Evolutionary conservation across 2,888 invertebrate species (phyloP).

Genomic region (Lithophane leautieri): DNA sequence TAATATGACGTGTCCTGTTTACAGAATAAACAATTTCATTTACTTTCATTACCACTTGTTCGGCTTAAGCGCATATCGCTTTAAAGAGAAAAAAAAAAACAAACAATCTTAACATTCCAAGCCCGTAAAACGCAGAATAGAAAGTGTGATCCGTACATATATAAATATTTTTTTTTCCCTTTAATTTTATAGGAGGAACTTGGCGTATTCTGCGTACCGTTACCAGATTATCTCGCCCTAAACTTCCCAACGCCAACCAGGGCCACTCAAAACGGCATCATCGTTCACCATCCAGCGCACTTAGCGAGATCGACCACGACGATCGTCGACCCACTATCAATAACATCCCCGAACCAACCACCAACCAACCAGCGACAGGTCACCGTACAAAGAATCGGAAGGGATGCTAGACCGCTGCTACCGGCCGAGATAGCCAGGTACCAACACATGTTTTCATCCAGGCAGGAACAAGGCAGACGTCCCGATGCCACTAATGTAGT

Average conservation of each 20-base stretch:
- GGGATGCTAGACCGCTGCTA: slow-evolving; percentile 89
- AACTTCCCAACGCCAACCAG: slow-evolving; percentile 78
- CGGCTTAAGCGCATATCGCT: no score
- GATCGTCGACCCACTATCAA: slow-evolving; percentile 67
- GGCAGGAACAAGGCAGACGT: slow-evolving; percentile 67
- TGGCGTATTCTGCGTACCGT: slow-evolving; percentile 85
- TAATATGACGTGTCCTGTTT: no score
- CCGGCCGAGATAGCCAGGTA: slow-evolving; percentile 88
- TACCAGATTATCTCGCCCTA: slow-evolving; percentile 84
- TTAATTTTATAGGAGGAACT: slow-evolving; percentile 84
- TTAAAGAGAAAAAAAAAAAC: neutral
- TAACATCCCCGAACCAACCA: slow-evolving; percentile 67
- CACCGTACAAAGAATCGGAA: slow-evolving; percentile 90
- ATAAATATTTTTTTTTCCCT: neutral
- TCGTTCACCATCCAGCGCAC: slow-evolving; percentile 72
- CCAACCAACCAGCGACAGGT: slow-evolving; percentile 83
- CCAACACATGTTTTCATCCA: slow-evolving; percentile 84
- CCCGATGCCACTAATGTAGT: slow-evolving; percentile 73
- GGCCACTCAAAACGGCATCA: slow-evolving; percentile 70
- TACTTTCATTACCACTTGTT: neutral
- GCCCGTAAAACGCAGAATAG: neutral
- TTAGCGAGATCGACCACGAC: slow-evolving; percentile 36
- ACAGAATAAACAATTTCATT: no score
- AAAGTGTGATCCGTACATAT: neutral
- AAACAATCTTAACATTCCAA: neutral